These are phyloP conservation scores for Corythaixoides concolor DNA, from an alignment of 2,113 vertebrate species.

Conservation along the genomic window DNA sequence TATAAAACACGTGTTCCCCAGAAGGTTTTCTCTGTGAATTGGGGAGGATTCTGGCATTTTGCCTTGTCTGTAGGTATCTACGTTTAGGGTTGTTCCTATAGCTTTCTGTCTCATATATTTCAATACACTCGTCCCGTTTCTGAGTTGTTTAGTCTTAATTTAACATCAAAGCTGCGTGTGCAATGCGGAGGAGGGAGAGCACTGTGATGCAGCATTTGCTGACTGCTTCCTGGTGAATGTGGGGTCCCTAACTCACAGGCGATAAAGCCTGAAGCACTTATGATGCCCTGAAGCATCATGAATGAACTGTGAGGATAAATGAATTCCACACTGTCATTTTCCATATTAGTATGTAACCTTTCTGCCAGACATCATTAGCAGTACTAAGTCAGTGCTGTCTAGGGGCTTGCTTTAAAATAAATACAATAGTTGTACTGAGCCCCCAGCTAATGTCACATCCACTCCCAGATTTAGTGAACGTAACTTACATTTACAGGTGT, in stretches of 20 bases:
- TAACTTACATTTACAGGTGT: not conserved
- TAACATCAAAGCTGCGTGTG: not conserved
- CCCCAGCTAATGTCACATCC: not conserved
- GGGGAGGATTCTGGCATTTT: not conserved
- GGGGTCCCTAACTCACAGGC: not conserved
- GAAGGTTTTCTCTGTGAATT: not conserved
- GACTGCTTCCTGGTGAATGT: not conserved
- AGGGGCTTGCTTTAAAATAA: not conserved
- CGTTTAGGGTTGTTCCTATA: too few relatives aligned
- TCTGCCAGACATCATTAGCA: slow-evolving; percentile 12
- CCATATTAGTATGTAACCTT: not conserved
- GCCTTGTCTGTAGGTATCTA: not conserved
- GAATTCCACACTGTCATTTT: not conserved
- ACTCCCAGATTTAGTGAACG: not conserved
- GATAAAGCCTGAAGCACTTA: not conserved
- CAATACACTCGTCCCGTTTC: not conserved
- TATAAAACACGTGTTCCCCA: not conserved
- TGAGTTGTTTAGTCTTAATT: not conserved
- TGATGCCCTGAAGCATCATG: not conserved
- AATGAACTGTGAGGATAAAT: not conserved
- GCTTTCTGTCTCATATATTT: not conserved
- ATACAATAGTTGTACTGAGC: not conserved
- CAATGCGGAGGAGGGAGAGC: not conserved
- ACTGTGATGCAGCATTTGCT: not conserved
- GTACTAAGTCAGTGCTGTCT: not conserved